These are phyloP conservation scores for Sussaba pulchella DNA, from an alignment of 2,888 invertebrate genomes.

Conservation along the genomic window DNA sequence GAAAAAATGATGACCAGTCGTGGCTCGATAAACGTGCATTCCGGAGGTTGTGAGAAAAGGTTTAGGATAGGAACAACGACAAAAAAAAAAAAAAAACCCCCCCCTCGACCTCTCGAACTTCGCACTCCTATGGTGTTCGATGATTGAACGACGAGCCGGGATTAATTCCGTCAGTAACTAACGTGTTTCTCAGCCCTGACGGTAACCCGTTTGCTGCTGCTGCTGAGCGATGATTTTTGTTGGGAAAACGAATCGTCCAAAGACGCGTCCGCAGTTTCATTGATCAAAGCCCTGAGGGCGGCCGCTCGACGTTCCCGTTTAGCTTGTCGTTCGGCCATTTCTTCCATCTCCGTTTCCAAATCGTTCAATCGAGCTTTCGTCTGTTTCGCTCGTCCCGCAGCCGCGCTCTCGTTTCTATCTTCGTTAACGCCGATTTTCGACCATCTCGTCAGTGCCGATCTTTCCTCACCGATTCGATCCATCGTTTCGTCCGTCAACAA, in stretches of 20 bases:
- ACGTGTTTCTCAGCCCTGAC: constrained; percentile 82
- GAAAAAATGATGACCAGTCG: no score
- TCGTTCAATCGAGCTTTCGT: constrained; percentile 89
- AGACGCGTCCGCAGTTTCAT: constrained; percentile 85
- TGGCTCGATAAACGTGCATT: no score
- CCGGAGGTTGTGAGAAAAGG: no score
- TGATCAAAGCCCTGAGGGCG: constrained; percentile 89
- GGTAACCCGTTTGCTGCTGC: constrained; percentile 77
- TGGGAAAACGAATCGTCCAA: constrained; percentile 81
- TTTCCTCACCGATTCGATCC: constrained; percentile 84
- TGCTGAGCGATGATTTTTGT: constrained; percentile 64
- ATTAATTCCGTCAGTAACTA: constrained; percentile 76
- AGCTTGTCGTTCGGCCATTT: constrained; percentile 88
- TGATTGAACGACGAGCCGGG: no score
- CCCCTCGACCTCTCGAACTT: not conserved
- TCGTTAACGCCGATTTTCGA: constrained; percentile 85
- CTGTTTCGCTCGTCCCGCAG: constrained; percentile 88
- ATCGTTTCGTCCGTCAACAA: constrained; percentile 75
- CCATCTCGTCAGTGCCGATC: constrained; percentile 88
- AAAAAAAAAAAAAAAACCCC: not conserved
- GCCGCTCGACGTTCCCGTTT: constrained; percentile 90
- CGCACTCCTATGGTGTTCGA: no score
- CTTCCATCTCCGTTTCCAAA: constrained; percentile 91
- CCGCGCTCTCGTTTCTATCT: constrained; percentile 85
- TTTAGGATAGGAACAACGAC: not conserved